These are phyloP conservation scores for Drosophila quinaria DNA, from an alignment of 2,888 invertebrate genomes.

Conservation along the genomic window DNA sequence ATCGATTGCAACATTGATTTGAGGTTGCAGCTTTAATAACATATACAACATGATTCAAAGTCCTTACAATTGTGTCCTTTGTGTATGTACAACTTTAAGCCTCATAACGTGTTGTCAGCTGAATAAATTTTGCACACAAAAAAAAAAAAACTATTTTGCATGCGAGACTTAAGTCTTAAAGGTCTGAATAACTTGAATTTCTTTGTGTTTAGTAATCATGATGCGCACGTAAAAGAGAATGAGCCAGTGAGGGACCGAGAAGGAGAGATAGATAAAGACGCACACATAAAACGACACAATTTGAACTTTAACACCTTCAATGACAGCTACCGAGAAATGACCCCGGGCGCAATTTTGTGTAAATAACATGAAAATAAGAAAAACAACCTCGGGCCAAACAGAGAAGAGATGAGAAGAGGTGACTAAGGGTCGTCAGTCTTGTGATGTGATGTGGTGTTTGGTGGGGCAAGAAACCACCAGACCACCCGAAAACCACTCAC, in stretches of 20 bases:
- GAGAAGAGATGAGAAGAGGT: neutral
- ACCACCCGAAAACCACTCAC: conserved; percentile 44
- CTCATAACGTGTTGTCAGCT: conserved; percentile 33
- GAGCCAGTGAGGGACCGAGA: neutral
- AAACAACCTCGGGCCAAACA: conserved; percentile 65
- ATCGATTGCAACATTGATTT: conserved; percentile 43
- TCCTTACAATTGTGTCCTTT: neutral
- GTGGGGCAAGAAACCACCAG: conserved; percentile 6
- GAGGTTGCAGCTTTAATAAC: conserved; percentile 30
- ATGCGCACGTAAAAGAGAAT: neutral
- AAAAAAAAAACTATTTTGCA: conserved; percentile 53
- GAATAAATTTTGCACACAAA: conserved; percentile 32
- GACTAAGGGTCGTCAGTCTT: neutral
- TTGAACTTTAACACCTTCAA: conserved; percentile 80
- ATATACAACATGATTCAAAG: neutral
- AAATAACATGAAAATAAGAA: conserved; percentile 79
- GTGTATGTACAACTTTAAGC: conserved; percentile 12
- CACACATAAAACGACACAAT: conserved; percentile 62
- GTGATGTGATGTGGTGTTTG: neutral
- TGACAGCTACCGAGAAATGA: conserved; percentile 72
- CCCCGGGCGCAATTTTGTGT: conserved; percentile 78
- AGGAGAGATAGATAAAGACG: conserved; percentile 5
- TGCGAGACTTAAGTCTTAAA: conserved; percentile 40
- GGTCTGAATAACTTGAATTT: conserved; percentile 30
- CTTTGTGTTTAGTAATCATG: conserved; percentile 57